Base-by-base conservation (phyloP, 2,888 invertebrate genomes). In the Pteria penguin region DNA sequence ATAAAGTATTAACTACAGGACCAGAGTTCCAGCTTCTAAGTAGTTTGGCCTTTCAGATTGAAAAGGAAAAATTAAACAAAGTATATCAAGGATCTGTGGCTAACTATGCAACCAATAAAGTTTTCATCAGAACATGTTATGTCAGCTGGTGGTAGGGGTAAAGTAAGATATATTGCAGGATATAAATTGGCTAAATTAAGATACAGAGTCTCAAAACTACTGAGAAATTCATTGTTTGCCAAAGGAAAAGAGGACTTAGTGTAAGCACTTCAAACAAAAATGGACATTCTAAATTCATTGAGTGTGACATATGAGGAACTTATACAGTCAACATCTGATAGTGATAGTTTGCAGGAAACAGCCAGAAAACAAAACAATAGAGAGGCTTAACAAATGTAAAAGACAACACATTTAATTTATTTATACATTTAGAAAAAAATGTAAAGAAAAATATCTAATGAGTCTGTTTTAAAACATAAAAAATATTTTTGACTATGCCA, bases 341-440 rank as follows among this genome's bases (percentile, higher is more conserved):
- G 11, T 18, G 68, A 52, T 8, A 69, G 57, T 55, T 24, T 69
- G 22, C 29, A 52, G 14, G 60, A 69, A 31, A 69, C 33, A 27
- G n/a, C 24, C n/a, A 55, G 69, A 31, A 69, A 69, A 69, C 58
- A 69, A 57, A 69, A 72, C 65, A 45, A 22, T 4, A 63, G 72
- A 32, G 63, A 72, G 65, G 65, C 32, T 31, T 72, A 18, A 72
- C 33, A 55, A 72, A 72, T 32, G 33, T 72, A 27, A 54, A 62
- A 24, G 65, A 63, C 45, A 2, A 14, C n/a, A 18, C 31, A 26
- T 63, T 72, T 54, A 18, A 72, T 18, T 66, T 63, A 63, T 72
- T 72, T 31, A 62, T 33, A 24, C 31, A 52, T 29, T 52, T 63
- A 14, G 63, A 62, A 22, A 32, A n/a, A n/a, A 29, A 29, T 63